Evolutionary conservation across 2,113 vertebrate species (phyloP).

Genomic region (Stomatorhinus ivindoensis): DNA sequence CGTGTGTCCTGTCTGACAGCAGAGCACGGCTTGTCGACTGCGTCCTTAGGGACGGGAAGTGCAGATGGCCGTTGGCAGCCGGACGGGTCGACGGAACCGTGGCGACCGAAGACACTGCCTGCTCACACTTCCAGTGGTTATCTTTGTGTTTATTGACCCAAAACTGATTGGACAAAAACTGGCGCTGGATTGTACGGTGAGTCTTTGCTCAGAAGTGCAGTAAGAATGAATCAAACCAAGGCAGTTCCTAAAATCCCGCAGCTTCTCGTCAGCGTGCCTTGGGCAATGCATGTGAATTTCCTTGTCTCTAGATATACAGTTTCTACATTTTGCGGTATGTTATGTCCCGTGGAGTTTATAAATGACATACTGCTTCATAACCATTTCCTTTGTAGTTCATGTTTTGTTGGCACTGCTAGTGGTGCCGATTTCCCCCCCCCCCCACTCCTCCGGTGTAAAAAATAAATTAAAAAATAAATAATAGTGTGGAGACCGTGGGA

Average conservation of each 20-base stretch:
- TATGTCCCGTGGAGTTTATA: neutral
- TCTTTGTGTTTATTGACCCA: neutral
- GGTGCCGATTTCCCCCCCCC: neutral
- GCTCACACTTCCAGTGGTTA: neutral
- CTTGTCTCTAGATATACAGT: neutral
- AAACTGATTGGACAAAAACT: neutral
- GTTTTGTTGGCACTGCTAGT: neutral
- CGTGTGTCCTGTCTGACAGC: neutral
- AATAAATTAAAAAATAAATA: neutral
- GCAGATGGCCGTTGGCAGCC: neutral
- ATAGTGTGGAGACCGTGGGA: neutral
- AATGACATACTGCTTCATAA: neutral
- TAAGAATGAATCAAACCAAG: neutral
- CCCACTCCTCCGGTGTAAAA: no score
- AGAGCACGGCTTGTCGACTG: neutral
- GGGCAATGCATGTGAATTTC: neutral
- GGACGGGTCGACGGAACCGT: neutral
- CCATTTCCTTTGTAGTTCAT: neutral
- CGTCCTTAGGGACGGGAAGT: neutral
- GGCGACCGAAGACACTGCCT: neutral
- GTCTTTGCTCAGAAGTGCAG: neutral
- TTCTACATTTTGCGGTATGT: neutral
- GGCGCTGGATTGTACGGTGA: neutral
- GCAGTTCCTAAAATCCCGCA: neutral
- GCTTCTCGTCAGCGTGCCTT: neutral